Conservation (phyloP, 1,140 invertebrate species). For the Halyomorpha halys region DNA sequence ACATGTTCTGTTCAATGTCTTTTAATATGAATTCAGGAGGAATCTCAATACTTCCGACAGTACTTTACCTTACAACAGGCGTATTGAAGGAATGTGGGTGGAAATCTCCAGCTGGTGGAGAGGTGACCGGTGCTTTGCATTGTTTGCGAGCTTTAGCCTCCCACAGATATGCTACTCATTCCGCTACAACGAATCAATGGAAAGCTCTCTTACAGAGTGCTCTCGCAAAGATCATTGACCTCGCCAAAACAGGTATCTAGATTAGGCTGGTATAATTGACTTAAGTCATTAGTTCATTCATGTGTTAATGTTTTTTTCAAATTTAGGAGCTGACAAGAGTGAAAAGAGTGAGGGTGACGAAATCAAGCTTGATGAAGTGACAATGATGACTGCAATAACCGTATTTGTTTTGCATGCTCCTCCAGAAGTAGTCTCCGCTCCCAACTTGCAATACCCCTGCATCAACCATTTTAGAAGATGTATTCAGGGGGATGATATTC, state of each 20-base stretch:
- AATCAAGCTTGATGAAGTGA: slow-evolving; percentile 69
- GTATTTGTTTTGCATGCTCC: slow-evolving; percentile 77
- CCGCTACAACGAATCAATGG: slow-evolving; percentile 55
- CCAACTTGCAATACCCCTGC: slow-evolving; percentile 80
- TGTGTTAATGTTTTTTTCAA: not conserved
- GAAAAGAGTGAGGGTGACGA: slow-evolving; percentile 39
- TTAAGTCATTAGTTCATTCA: not conserved
- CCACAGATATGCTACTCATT: slow-evolving; percentile 52
- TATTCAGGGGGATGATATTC: slow-evolving; percentile 60
- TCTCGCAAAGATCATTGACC: slow-evolving; percentile 75
- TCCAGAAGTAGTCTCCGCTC: slow-evolving; percentile 58
- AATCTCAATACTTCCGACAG: slow-evolving; percentile 76
- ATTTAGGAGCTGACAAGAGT: slow-evolving; percentile 7
- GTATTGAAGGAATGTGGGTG: slow-evolving; percentile 69
- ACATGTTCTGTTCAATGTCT: no score
- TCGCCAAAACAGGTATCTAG: slow-evolving; percentile 64
- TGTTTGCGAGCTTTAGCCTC: slow-evolving; percentile 48
- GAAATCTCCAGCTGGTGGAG: slow-evolving; percentile 37
- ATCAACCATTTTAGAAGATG: slow-evolving; percentile 86
- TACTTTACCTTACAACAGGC: slow-evolving; percentile 83
- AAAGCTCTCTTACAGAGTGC: slow-evolving; percentile 71
- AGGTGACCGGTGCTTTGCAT: slow-evolving; percentile 57
- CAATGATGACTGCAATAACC: slow-evolving; percentile 74
- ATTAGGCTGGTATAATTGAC: no score
- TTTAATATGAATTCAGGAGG: slow-evolving; percentile 46